A percentile compares a stretch with the other conserved stretches of the same genome.
Conservation (phyloP, 2,888 invertebrate species). For the Troides helena region DNA sequence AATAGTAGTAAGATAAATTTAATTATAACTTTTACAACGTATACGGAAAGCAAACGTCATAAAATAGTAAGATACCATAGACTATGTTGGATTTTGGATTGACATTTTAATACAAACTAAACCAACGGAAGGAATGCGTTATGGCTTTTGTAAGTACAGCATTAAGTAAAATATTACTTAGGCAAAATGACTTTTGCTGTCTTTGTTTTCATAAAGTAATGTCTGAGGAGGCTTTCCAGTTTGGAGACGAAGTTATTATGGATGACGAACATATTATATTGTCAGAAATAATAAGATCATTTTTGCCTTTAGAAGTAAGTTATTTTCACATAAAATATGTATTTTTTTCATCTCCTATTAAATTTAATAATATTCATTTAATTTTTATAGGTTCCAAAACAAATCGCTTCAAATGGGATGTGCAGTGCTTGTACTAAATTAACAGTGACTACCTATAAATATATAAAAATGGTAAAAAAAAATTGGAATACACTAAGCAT, state of each 20-base stretch:
- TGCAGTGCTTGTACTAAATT: conserved; percentile 1
- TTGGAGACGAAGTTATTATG: conserved; percentile 5
- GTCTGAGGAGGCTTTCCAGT: background rate
- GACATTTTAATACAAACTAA: background rate
- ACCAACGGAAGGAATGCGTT: background rate
- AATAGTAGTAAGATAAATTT: background rate
- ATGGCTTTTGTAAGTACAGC: conserved; percentile 1
- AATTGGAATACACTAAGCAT: background rate
- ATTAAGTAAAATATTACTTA: conserved; percentile 5
- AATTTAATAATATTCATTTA: background rate
- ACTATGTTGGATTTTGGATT: background rate
- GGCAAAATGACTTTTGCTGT: conserved; percentile 4
- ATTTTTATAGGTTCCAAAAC: conserved; percentile 2
- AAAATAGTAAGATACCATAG: background rate
- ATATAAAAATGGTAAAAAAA: conserved; percentile 5
- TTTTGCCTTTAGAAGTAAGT: conserved; percentile 2
- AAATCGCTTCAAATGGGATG: background rate
- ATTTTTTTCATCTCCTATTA: background rate
- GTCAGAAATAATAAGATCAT: background rate
- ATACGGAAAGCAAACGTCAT: background rate
- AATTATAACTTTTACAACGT: conserved; percentile 2
- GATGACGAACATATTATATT: conserved; percentile 3
- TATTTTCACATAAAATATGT: background rate
- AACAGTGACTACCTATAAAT: background rate
- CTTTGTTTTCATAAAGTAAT: conserved; percentile 1